Evolutionary conservation across 2,888 invertebrate species (phyloP), one percentile per base, ranked within the genome.

Genomic region (Silvanus unidentatus): DNA sequence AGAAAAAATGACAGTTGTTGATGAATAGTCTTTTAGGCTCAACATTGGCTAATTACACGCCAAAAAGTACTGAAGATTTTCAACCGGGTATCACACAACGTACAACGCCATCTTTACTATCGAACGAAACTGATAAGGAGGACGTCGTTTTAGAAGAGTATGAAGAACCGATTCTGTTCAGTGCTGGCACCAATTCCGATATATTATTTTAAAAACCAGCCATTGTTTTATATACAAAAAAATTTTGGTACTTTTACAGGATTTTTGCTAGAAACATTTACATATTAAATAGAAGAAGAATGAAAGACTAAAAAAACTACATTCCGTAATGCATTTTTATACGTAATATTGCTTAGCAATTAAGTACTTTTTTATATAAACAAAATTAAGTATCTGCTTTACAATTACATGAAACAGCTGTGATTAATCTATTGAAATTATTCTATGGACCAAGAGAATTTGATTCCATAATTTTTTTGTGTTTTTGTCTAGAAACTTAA

Each of bases 11-110:
- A n/a, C 34, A 8, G n/a, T 39, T 39, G 16, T 29, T n/a, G 36
- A 15, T 37, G 11, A 40, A 37, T 37, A 13, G 15, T 89, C 80
- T 59, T 62, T 42, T 54, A 73, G 74, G 74, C 55, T 71, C 72
- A 35, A 63, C 82, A 62, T 76, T 92, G 69, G 81, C 86, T 53
- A 86, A 82, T 66, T 92, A 91, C 76, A 89, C 88, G 61, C 91
- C 92, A 47, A 80, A 86, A 75, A 86, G 88, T 58, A 79, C 73
- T 61, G 77, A 79, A 56, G 75, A 80, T 49, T 91, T 90, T 75
- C 84, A 87, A 73, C 77, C 90, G 50, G 92, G 92, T 42, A 80
- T 90, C 45, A 84, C 87, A 52, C 78, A 86, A 77, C 57, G 74
- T 49, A 14, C 53, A 56, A 29, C 44, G 49, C 50, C 57, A 12